Conservation (phyloP, 2,113 vertebrate genomes). For the Malaclemys terrapin region DNA sequence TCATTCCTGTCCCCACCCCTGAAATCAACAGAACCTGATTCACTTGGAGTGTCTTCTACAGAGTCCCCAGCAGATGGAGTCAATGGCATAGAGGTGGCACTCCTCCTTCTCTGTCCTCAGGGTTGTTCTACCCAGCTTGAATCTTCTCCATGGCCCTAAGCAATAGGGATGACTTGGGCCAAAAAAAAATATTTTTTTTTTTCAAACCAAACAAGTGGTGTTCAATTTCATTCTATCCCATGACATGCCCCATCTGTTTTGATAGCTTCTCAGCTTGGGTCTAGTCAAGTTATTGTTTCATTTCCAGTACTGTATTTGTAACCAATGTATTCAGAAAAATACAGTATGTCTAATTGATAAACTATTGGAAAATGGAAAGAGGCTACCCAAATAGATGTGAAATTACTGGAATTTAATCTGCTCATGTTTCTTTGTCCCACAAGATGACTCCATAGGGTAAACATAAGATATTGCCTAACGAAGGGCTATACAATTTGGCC, state of each 20-base stretch:
- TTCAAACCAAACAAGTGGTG: not conserved
- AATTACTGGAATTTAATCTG: not conserved
- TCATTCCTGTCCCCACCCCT: not conserved
- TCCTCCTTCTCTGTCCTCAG: too few relatives aligned
- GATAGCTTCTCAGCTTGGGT: not conserved
- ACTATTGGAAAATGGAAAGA: not conserved
- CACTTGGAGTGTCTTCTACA: not conserved
- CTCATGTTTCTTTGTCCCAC: not conserved
- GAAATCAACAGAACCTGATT: not conserved
- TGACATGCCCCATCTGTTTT: not conserved
- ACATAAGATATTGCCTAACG: not conserved
- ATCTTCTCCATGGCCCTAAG: not conserved
- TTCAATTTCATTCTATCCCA: constrained; percentile 9
- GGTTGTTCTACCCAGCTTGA: not conserved
- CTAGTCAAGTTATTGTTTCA: not conserved
- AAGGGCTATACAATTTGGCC: not conserved
- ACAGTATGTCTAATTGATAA: not conserved
- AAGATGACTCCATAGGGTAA: not conserved
- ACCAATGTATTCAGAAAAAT: not conserved
- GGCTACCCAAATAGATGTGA: not conserved
- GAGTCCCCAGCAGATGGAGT: not conserved
- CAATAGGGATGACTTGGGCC: not conserved
- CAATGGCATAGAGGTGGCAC: not conserved
- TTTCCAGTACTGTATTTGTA: constrained; percentile 11
- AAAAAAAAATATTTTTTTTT: not conserved